Conservation (phyloP, 2,113 vertebrate species). For the Hemibagrus wyckioides region DNA sequence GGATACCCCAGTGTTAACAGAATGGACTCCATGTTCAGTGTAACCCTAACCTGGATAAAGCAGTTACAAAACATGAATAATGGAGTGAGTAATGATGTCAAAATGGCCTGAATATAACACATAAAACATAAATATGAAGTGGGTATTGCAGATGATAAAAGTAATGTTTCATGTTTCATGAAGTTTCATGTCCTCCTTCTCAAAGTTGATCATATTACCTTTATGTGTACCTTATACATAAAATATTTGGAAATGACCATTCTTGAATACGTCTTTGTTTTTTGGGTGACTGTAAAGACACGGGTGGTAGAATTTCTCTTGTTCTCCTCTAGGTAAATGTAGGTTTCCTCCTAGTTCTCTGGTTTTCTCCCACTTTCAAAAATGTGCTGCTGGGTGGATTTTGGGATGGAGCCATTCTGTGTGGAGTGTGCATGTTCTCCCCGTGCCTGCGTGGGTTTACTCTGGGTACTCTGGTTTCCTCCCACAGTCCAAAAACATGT, state of each 20-base stretch:
- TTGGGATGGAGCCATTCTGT: neutral
- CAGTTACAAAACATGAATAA: neutral
- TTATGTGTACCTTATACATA: neutral
- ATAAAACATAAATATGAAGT: neutral
- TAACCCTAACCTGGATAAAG: neutral
- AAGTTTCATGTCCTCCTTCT: neutral
- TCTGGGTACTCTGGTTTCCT: too few relatives aligned
- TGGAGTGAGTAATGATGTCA: neutral
- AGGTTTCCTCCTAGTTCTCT: neutral
- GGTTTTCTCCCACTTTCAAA: neutral
- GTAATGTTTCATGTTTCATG: too few relatives aligned
- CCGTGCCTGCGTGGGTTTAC: too few relatives aligned
- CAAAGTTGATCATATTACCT: neutral
- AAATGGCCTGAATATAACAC: neutral
- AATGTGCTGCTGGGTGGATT: neutral
- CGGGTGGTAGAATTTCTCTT: neutral
- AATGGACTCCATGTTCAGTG: neutral
- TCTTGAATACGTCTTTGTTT: neutral
- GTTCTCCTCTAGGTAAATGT: neutral
- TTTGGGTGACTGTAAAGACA: neutral
- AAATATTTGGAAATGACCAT: neutral
- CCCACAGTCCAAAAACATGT: too few relatives aligned
- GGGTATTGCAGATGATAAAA: neutral
- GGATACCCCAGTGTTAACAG: neutral
- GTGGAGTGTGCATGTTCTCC: too few relatives aligned